Base-by-base conservation (phyloP, 2,888 invertebrate genomes). In the Pammene aurita region DNA sequence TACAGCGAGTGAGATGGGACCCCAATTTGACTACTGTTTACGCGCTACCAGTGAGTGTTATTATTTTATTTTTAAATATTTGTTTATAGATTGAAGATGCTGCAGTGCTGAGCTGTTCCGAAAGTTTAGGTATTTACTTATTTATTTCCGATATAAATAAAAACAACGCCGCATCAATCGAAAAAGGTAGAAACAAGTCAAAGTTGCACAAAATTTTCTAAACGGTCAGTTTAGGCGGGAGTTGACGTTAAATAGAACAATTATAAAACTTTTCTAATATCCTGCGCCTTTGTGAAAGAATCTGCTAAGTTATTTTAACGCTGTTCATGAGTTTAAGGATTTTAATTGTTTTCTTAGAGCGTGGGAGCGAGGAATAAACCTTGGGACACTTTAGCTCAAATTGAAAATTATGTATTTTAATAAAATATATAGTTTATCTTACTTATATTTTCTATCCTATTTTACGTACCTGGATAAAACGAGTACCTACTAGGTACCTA, bases 11-110 rank as follows among this genome's bases (percentile, higher is more conserved):
- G 71, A 83, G 75, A 92, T 92, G 92, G 92, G 92, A 87, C 92
- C 92, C 77, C 92, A 92, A 78, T 92, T 90, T 77, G 92, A 92
- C 79, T 92, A 90, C 79, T 91, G 91, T 74, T 83, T 92, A 38
- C 89, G 92, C 62, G 92, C 91, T 67, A 89, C 92, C 73, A 92
- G 92, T 92, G 79, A 92, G 92, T 90, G 70, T 44, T 55, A n/a
- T 14, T 41, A 38, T 44, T 58, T 14, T 42, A 50, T 63, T 68
- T 44, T 50, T 35, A 48, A 38, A 46, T 60, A 18, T 50, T 62
- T 26, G n/a, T 26, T 52, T 5, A 1, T 16, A 7, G 16, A 0
- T 38, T 42, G n/a, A 0, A 14, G 5, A 7, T 55, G 7, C 11
- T 42, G 11, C 0, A n/a, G n/a, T 18, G 26, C 13, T 13, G 7